Percentiles rank a stretch among this genome's conserved stretches.
Conservation (phyloP, 2,113 vertebrate genomes). For the Tichodroma muraria region DNA sequence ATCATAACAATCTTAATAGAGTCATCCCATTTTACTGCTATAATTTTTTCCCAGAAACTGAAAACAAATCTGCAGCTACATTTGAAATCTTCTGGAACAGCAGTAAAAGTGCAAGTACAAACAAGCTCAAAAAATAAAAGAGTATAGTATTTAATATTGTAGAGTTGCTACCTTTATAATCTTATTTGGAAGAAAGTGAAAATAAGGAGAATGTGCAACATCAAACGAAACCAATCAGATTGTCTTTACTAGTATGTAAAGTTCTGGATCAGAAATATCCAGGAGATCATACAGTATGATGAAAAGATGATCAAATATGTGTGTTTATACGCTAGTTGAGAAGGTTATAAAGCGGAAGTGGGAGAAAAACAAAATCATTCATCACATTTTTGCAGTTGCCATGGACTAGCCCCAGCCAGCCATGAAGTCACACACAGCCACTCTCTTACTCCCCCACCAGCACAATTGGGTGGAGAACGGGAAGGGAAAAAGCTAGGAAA, state of each 20-base stretch:
- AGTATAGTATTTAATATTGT: neutral
- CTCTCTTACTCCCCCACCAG: neutral
- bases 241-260: neutral
- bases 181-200: neutral
- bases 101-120: neutral
- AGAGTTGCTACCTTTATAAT: neutral
- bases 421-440: neutral
- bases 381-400: neutral
- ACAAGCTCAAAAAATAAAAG: neutral
- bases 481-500: neutral
- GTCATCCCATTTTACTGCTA: neutral
- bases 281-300: rapidly evolving
- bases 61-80: neutral
- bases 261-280: neutral
- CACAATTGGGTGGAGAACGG: neutral
- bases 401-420: neutral
- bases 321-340: neutral
- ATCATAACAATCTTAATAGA: neutral
- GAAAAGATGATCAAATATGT: neutral
- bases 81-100: neutral
- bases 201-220: neutral
- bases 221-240: neutral
- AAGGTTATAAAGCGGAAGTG: neutral
- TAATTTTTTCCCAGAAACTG: neutral
- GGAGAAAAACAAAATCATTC: neutral